Conservation (phyloP, 2,888 invertebrate genomes). For the Torymus aiolomorphi region DNA sequence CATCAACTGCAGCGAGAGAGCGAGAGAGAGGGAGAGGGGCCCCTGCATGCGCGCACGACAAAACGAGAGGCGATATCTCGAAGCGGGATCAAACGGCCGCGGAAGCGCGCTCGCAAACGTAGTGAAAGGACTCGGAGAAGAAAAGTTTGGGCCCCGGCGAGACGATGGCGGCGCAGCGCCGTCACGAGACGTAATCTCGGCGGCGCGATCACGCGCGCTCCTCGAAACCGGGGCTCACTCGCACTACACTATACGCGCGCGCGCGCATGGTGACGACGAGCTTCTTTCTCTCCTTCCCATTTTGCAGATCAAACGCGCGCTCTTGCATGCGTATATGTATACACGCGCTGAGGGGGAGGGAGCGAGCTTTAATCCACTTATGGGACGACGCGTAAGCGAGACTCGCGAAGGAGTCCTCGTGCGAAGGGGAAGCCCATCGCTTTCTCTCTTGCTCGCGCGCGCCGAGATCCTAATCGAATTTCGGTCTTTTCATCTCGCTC, state of each 20-base stretch:
- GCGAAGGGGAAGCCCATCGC: constrained; percentile 1
- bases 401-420: constrained; percentile 8
- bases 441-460: neutral
- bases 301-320: constrained; percentile 51
- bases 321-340: neutral
- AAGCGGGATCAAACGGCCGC: constrained; percentile 42
- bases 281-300: constrained; percentile 6
- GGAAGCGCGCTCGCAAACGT: constrained; percentile 19
- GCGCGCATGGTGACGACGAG: neutral
- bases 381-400: constrained; percentile 44
- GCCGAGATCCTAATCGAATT: constrained; percentile 52
- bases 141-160: constrained; percentile 33
- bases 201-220: constrained; percentile 18
- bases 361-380: constrained; percentile 55
- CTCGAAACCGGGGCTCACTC: neutral
- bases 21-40: too few relatives aligned
- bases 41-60: constrained; percentile 3
- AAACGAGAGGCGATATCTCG: constrained; percentile 45
- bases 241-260: too few relatives aligned
- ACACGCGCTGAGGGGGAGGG: neutral
- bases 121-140: constrained; percentile 22
- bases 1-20: too few relatives aligned
- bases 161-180: neutral
- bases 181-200: constrained; percentile 28
- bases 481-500: constrained; percentile 45